phyloP scores from a whole-genome alignment of 2,113 vertebrate genomes.

The Labrus mixtus region DNA sequence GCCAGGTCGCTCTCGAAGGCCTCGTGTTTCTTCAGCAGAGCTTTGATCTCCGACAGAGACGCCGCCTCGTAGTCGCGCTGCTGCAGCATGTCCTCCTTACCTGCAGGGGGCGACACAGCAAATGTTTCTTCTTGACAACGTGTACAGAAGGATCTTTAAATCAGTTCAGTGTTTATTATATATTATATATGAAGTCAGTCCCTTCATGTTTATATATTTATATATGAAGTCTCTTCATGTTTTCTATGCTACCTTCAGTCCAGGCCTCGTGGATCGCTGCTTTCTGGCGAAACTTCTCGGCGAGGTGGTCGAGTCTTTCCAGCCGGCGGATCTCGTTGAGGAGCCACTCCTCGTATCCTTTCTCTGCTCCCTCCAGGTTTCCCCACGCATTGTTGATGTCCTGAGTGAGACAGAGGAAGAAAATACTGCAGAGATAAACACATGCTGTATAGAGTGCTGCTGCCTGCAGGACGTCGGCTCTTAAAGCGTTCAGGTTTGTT shows the following conservation, averaged over 20 bases:
- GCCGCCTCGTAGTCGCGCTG: constrained; percentile 94
- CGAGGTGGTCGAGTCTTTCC: constrained; percentile 96
- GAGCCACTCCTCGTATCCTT: constrained; percentile 98
- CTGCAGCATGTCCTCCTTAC: constrained; percentile 95
- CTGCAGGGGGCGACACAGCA: constrained; percentile 77
- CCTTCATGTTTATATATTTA: no score
- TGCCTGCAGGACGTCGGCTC: no score
- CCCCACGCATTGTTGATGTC: constrained; percentile 97
- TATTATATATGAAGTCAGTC: no score
- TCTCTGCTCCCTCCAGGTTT: constrained; percentile 95
- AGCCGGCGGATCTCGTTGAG: constrained; percentile 97
- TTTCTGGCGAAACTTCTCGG: constrained; percentile 98
- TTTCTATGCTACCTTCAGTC: constrained; percentile 89
- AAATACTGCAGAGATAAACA: not conserved
- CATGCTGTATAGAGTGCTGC: no score
- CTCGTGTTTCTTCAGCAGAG: constrained; percentile 98
- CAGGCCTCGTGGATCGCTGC: constrained; percentile 97
- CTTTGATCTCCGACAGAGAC: constrained; percentile 96
- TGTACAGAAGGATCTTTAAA: no score
- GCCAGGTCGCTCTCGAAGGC: constrained; percentile 98
- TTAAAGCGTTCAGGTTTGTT: no score
- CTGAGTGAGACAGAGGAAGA: constrained; percentile 69
- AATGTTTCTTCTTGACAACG: no score
- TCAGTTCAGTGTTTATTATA: no score
- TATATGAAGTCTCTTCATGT: no score